Evolutionary conservation across 2,113 vertebrate genomes (phyloP), one percentile per base, ranked within the genome.

Genomic region (Bettongia penicillata): DNA sequence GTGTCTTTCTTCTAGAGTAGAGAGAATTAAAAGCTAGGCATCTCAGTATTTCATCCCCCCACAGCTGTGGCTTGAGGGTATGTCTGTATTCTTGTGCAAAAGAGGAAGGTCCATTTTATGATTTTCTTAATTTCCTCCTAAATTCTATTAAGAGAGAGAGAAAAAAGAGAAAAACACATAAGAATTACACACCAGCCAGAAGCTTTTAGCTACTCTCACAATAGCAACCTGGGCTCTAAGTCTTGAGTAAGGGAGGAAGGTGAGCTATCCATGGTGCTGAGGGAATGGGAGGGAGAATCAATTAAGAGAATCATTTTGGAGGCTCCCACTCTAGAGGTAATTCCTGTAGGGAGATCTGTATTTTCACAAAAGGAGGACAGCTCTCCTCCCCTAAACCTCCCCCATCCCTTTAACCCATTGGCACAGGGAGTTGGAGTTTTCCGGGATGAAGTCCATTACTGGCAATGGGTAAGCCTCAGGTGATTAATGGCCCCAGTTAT

Each of bases 401-500:
- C 94, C 91, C 43, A 53, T 95, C 91, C 90, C 94, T 97, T 98
- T 97, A 97, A 97, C 95, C 96, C 0, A 0, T 22, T 95, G 96
- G 98, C 96, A 95, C 94, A 12, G 57, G 1, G 91, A 95, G 97
- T 77, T 96, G 94, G 97, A 97, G 98, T 98, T 98, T 96, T 96
- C 97, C 22, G 9, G 95, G 95, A 91, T 96, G 91, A 98, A 98
- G 97, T 98, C 96, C 93, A 95, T 97, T 97, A 96, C 95, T 93
- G 97, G 98, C 98, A 97, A 92, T 96, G 96, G 98, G 97, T 97
- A 97, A 93, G 95, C 94, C 51, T 10, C 5, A 0, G 43, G 93
- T 99, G 98, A 98, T 98, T 98, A 98, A 98, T 98, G 98, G 97
- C 97, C 97, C 96, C 97, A 91, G 97, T 98, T 98, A 98, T 95